These are phyloP conservation scores for Polydrusus cervinus DNA, from an alignment of 2,888 invertebrate species.

Conservation along the genomic window DNA sequence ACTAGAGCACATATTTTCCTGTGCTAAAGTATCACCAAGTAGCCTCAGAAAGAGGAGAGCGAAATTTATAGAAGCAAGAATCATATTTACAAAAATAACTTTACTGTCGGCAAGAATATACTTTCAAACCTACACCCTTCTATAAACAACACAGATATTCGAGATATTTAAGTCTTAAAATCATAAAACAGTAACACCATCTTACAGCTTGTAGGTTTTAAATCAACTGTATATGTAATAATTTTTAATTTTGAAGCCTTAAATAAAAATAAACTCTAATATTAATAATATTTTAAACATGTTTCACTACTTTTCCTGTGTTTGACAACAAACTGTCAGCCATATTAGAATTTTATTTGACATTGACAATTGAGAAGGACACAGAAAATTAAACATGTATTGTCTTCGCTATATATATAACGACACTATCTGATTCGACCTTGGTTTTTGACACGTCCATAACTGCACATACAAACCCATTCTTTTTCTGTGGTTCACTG, in stretches of 20 bases:
- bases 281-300: conserved; percentile 22
- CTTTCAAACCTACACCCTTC: conserved; percentile 31
- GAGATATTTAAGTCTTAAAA: conserved; percentile 25
- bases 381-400: neutral
- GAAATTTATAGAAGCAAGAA: conserved; percentile 6
- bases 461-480: no score
- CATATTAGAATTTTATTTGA: conserved; percentile 18
- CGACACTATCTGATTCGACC: neutral
- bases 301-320: conserved; percentile 2
- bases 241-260: neutral
- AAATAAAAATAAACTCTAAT: conserved; percentile 11
- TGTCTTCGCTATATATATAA: conserved; percentile 1
- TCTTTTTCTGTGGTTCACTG: no score
- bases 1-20: conserved; percentile 56
- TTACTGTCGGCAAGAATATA: conserved; percentile 36
- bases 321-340: conserved; percentile 44
- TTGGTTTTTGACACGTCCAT: conserved; percentile 27
- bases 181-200: conserved; percentile 30
- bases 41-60: conserved; percentile 23
- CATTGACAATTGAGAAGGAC: neutral
- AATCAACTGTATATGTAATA: neutral
- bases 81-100: conserved; percentile 33
- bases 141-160: conserved; percentile 22
- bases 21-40: conserved; percentile 9
- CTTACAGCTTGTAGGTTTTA: neutral